Base-by-base conservation (phyloP, 2,888 invertebrate species). In the Drosophila subquinaria region DNA sequence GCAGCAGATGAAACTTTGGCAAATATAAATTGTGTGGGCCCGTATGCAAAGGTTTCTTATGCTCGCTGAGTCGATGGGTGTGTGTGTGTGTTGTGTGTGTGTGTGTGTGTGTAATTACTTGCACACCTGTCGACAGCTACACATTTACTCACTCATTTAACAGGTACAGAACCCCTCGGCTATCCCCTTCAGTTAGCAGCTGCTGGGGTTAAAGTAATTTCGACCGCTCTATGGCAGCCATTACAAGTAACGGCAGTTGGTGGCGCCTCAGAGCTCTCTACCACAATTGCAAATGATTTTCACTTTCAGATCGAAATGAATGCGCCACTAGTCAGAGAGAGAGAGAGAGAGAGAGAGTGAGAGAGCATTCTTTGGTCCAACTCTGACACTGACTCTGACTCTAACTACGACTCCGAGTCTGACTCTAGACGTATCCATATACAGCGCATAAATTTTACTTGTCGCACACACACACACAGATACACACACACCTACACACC, bases 211-310 rank as follows among this genome's bases (percentile, higher is more conserved):
- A 69, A 89, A 85, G 84, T 79, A 89, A 87, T 85, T 85, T 85
- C 81, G 89, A 76, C 75, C 83, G 81, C 71, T 82, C 82, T 84
- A 73, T 88, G 81, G 88, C 79, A 85, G 76, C 82, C 82, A 86
- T 80, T 77, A 82, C 71, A 68, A 63, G 64, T 67, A 75, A 78
- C 69, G 74, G 79, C 57, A 51, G 56, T 38, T 36, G 51, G 20
- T 51, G 51, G 35, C 35, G 51, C 51, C 51, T 35, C 51, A 8
- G 4, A 20, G 20, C 56, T n/a, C 48, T 33, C 82, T 89, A 85
- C 89, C 89, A 85, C 89, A 89, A 89, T 84, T 86, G 85, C 88
- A 89, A 86, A 86, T 86, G 85, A 89, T 86, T 86, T 86, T 89
- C 86, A 86, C 90, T 89, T 86, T 86, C 88, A 73, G 88, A 85